Evolutionary conservation across 2,113 vertebrate genomes (phyloP).

Genomic region (Nothobranchius furzeri): DNA sequence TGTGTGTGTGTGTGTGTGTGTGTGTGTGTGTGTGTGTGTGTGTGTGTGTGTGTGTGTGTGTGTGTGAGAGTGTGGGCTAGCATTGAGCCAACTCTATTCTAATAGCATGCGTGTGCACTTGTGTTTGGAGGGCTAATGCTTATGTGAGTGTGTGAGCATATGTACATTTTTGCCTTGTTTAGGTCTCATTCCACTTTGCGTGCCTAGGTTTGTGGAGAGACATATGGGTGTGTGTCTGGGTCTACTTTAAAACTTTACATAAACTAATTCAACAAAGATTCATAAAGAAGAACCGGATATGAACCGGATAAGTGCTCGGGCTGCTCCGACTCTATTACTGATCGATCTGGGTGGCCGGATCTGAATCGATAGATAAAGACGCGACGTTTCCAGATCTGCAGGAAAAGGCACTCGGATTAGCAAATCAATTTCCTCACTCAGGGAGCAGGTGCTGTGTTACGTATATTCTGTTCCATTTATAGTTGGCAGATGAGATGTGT

Average conservation of each 20-base stretch:
- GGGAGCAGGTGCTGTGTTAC: slow-evolving; percentile 36
- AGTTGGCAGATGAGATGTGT: slow-evolving; percentile 15
- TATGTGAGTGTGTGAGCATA: slow-evolving; percentile 45
- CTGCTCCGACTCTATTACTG: not conserved
- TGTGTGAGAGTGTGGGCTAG: not conserved
- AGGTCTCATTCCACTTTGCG: not conserved
- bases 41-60: too few relatives aligned
- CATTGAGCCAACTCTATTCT: not conserved
- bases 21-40: not conserved
- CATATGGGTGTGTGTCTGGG: slow-evolving; percentile 12
- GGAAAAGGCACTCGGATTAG: slow-evolving; percentile 56
- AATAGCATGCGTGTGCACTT: slow-evolving; percentile 13
- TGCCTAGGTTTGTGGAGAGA: not conserved
- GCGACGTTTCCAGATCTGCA: slow-evolving; percentile 29
- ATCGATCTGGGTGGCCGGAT: slow-evolving; percentile 56
- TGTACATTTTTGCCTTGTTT: slow-evolving; percentile 15
- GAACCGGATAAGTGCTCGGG: slow-evolving; percentile 1
- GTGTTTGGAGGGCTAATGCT: slow-evolving; percentile 29
- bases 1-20: slow-evolving; percentile 17
- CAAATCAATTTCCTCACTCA: slow-evolving; percentile 47
- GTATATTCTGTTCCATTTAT: slow-evolving; percentile 17
- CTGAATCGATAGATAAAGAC: slow-evolving; percentile 40
- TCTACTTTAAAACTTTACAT: not conserved
- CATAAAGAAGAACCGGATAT: not conserved
- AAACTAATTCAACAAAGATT: slow-evolving; percentile 9